Base-by-base conservation (phyloP, 1,140 invertebrate species). In the Megalopta genalis region DNA sequence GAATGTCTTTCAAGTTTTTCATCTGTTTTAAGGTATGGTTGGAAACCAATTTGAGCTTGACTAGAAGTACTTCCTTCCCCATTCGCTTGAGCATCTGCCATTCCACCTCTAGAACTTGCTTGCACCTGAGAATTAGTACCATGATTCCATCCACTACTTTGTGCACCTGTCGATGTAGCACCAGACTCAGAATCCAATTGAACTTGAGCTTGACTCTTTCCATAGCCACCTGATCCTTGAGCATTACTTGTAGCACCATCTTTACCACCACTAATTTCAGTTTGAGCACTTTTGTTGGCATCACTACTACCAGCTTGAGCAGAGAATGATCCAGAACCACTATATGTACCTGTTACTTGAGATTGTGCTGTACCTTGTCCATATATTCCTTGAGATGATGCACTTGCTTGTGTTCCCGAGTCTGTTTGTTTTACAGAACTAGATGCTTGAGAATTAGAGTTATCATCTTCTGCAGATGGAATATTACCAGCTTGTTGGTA, bases 11-110 rank as follows among this genome's bases (percentile, higher is more conserved):
- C 93, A 72, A 93, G 88, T 62, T 92, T 88, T 18, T 93, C 92
- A 64, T 92, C 93, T 91, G 73, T 91, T 86, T 90, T 95, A 93
- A 89, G 95, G 94, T 95, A 95, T 0, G 97, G 96, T 66, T 95
- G 95, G 87, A 97, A 97, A 7, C 96, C 96, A 60, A 97, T 97
- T 93, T 97, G 96, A 21, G 97, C 96, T 92, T 97, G 97, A 49
- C 96, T 97, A 2, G 96, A 97, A 0, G 97, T 97, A 84, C 95
- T 96, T 5, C 97, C 97, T 23, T 96, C 95, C 2, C 96, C 97
- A 82, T 95, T 96, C 2, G 96, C 96, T 93, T 97, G 96, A 1
- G 96, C 96, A 91, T 97, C 96, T 9, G 96, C 96, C 92, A 97
- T 94, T 7, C 97, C 97, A 37, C 97, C 96, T 91, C 95, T 96